These are phyloP conservation scores for Vultur gryphus DNA, from an alignment of 2,797 vertebrate species.

Conservation along the genomic window DNA sequence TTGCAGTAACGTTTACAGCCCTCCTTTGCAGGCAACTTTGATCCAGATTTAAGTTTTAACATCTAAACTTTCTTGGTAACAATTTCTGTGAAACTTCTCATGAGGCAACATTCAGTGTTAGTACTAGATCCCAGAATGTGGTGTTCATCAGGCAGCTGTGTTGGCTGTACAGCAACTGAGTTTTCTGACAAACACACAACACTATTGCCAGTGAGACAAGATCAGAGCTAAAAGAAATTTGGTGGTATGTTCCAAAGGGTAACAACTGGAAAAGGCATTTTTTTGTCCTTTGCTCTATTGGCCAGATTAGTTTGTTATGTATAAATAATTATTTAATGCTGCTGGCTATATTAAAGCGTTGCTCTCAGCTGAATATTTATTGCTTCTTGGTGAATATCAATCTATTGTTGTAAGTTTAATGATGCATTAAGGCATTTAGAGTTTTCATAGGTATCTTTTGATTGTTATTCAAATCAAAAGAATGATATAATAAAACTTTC, in stretches of 20 bases:
- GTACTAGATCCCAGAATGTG: fast-evolving
- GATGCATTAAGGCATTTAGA: not conserved
- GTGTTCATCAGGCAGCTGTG: not conserved
- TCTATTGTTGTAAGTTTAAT: not conserved
- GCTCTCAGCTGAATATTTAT: not conserved
- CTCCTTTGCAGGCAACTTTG: not conserved
- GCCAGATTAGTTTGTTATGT: not conserved
- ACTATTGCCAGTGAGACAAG: not conserved
- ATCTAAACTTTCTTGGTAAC: not conserved
- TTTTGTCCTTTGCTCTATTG: not conserved
- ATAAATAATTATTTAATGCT: not conserved
- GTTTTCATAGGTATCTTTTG: not conserved
- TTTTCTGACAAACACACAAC: not conserved
- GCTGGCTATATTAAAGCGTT: not conserved
- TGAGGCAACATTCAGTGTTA: not conserved
- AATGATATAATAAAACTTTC: not conserved
- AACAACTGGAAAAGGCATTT: not conserved
- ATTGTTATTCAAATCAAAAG: not conserved
- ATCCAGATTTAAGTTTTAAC: not conserved
- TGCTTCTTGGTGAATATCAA: not conserved
- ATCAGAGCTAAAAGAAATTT: not conserved
- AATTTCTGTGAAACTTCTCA: not conserved
- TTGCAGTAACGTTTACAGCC: not conserved
- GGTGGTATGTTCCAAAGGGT: not conserved
- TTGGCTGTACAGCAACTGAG: not conserved